Evolutionary conservation across 2,888 invertebrate genomes (phyloP), one percentile per base, ranked within the genome.

Genomic region (Sphaeridia pumilis): DNA sequence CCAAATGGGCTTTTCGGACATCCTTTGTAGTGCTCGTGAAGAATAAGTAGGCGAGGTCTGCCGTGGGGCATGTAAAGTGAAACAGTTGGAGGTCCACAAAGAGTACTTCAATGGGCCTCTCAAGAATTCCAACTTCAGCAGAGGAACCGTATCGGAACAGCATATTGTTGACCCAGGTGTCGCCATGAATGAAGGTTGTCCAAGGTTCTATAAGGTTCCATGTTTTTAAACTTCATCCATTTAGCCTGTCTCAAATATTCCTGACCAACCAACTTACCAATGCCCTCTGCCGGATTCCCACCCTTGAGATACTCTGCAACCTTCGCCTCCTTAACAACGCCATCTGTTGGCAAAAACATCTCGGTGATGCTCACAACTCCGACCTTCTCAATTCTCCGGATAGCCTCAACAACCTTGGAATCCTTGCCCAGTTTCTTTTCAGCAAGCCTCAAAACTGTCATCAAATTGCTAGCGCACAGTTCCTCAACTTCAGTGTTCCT

Each of bases 1-100:
- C 62, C 41, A 58, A 55, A 44, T 66, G 59, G 12, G 52, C 45
- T 5, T 54, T 36, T 4, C 65, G 55, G 17, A 65, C 44, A 14
- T 60, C 45, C 21, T 36, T 24, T 17, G 27, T 35, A 12, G 55
- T 55, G 24, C 49, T 49, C 2, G 57, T 38, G 44, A 54, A 55
- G 10, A 53, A 28, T 35, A 57, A 46, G 49, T 57, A 59, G 10
- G 59, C 48, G n/a, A 59, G 44, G 36, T 59, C 59, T 7, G 51
- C 38, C 2, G 59, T 57, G 3, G 54, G 55, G 38, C 59, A 59
- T 14, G 44, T 46, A 34, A 57, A 55, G 35, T 49, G 38, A n/a
- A 5, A 46, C 20, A 57, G 12, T 45, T 59, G 59, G n/a, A 59
- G 44, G 41, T 59, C 59, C 4, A 59, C 52, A 3, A 59, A 38